Base-by-base conservation (phyloP, 2,888 invertebrate species). In the Oligia latruncula region DNA sequence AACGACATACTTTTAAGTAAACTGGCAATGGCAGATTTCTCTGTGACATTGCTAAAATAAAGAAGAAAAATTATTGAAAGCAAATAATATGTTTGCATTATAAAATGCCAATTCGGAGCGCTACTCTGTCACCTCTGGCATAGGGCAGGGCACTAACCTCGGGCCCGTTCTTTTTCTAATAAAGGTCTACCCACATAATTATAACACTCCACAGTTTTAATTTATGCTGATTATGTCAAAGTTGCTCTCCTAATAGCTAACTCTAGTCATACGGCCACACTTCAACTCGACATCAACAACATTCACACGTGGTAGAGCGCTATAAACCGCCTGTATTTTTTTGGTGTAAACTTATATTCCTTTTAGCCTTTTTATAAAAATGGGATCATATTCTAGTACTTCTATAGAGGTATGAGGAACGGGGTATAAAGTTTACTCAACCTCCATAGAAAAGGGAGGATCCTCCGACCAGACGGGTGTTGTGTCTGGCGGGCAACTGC, bases 1-100 rank as follows among this genome's bases (percentile, higher is more conserved):
- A 20, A 77, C 20, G 73, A 73, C 2, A 49, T 73, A n/a, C n/a
- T 73, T 35, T 49, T 40, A 20, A n/a, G 8, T n/a, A 73, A 73
- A 66, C n/a, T 73, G 23, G n/a, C 66, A 17, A 17, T 40, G 2
- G 49, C 17, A 13, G 46, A 46, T 55, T 66, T 77, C 65, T 77
- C 23, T 0, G 17, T 9, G 13, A 46, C 8, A 29, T 43, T 55
- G 20, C 46, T 68, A 9, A 62, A 20, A 43, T 52, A 6, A 52
- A 17, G 17, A 17, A 52, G 52, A 17, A 52, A 17, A 52, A 6
- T 52, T 5, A 52, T 52, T 52, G 6, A 17, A 52, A 52, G 1
- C 5, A 17, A 52, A 52, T 17, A 77, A 65, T 65, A 71, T 43
- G 5, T 71, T 52, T 3, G 29, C 43, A 5, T 72, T 35, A 46